Conservation (phyloP, 2,797 vertebrate species). For the Intellagama lesueurii region DNA sequence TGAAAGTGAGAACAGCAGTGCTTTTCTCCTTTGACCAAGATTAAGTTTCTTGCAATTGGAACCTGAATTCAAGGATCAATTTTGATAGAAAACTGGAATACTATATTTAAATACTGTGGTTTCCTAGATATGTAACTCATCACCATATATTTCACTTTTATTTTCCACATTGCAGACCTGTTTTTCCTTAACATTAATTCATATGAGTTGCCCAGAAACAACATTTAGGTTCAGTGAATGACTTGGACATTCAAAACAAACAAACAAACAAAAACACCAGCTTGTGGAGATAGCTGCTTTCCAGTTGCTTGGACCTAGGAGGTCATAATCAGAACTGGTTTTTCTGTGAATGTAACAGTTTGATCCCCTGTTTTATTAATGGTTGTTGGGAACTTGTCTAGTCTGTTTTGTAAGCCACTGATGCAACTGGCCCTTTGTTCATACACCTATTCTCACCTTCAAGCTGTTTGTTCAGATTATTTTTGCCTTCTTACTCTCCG, state of each 20-base stretch:
- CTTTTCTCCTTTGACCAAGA: not conserved
- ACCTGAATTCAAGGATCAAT: not conserved
- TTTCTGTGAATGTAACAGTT: not conserved
- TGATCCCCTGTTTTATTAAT: not conserved
- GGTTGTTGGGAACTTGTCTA: not conserved
- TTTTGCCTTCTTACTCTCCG: not conserved
- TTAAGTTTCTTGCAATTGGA: not conserved
- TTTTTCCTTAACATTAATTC: not conserved
- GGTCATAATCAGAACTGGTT: not conserved
- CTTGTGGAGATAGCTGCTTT: not conserved
- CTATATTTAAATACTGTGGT: not conserved
- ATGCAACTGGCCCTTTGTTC: not conserved
- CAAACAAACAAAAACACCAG: not conserved
- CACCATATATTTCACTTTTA: not conserved
- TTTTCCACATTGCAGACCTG: not conserved
- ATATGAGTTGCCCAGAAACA: not conserved
- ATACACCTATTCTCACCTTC: not conserved
- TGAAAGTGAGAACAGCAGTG: not conserved
- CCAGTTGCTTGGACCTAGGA: not conserved
- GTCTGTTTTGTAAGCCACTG: not conserved
- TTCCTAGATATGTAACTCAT: not conserved
- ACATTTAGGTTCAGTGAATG: not conserved
- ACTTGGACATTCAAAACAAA: not conserved
- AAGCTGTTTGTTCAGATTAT: not conserved
- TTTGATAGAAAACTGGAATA: not conserved